phyloP scores from a whole-genome alignment of 2,888 invertebrate genomes.

The Meganola albula region DNA sequence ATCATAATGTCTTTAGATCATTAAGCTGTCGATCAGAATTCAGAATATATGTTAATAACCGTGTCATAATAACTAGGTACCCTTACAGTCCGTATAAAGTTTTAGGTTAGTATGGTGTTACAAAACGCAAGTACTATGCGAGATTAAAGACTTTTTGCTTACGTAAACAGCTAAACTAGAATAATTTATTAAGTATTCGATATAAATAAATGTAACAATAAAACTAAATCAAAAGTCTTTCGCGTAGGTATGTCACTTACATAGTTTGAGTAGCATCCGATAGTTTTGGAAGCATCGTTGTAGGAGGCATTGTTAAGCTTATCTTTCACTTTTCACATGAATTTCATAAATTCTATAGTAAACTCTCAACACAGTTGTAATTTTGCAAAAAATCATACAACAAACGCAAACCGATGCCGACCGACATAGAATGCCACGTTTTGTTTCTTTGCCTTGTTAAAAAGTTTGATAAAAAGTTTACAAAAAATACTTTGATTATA shows the following conservation, averaged over 20 bases:
- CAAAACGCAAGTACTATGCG: no score
- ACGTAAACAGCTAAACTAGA: no score
- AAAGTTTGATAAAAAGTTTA: no score
- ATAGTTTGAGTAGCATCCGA: constrained; percentile 68
- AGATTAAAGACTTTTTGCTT: no score
- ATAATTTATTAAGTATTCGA: neutral
- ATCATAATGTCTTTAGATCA: no score
- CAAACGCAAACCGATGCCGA: constrained; percentile 58
- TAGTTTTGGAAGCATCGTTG: constrained; percentile 65
- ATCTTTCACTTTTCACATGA: constrained; percentile 50
- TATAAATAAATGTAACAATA: constrained; percentile 19
- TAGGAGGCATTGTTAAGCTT: constrained; percentile 55
- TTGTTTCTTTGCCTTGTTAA: no score
- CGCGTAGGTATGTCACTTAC: constrained; percentile 49
- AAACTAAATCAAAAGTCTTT: constrained; percentile 19
- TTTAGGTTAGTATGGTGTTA: no score
- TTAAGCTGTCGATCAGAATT: no score
- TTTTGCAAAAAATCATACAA: constrained; percentile 43
- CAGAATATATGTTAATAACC: no score
- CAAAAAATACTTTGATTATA: no score
- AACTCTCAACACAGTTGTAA: constrained; percentile 35
- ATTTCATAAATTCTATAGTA: constrained; percentile 34
- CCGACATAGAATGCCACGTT: constrained; percentile 54
- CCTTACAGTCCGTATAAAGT: no score
- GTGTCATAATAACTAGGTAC: no score